Conservation (phyloP, 2,797 vertebrate species). For the Tarsius wallacei region DNA sequence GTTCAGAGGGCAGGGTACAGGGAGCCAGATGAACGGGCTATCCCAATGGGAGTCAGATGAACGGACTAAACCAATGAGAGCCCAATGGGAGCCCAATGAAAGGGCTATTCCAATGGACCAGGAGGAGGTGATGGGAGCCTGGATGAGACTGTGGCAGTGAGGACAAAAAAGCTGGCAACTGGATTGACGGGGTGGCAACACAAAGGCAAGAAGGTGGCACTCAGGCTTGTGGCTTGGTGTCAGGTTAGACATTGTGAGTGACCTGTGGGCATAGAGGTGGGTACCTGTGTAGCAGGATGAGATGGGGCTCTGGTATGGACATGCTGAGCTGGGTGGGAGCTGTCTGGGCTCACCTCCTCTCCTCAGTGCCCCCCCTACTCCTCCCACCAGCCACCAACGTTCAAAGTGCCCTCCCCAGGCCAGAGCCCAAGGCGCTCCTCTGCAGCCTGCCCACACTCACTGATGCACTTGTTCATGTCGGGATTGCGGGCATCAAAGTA, state of each 20-base stretch:
- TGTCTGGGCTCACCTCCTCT: no score
- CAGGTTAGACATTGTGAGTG: neutral
- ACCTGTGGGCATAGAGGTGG: neutral
- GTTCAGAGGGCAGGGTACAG: neutral
- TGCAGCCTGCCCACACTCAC: conserved; percentile 90
- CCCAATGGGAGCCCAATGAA: neutral
- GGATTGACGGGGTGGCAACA: neutral
- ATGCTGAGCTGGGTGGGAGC: neutral
- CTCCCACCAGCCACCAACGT: neutral
- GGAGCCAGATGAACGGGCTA: neutral
- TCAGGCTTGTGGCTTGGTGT: neutral
- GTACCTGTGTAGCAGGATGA: neutral
- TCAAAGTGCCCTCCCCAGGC: neutral
- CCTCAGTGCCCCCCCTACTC: neutral
- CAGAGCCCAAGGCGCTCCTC: neutral
- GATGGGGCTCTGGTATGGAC: neutral
- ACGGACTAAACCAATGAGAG: no score
- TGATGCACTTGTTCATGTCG: conserved; percentile 99
- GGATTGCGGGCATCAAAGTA: conserved; percentile 98
- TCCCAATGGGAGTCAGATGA: neutral
- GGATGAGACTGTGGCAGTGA: neutral
- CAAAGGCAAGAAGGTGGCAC: neutral
- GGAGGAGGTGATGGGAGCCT: neutral
- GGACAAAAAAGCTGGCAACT: neutral
- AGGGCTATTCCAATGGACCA: neutral